Evolutionary conservation across 2,113 vertebrate genomes (phyloP).

Genomic region (Lophius piscatorius): DNA sequence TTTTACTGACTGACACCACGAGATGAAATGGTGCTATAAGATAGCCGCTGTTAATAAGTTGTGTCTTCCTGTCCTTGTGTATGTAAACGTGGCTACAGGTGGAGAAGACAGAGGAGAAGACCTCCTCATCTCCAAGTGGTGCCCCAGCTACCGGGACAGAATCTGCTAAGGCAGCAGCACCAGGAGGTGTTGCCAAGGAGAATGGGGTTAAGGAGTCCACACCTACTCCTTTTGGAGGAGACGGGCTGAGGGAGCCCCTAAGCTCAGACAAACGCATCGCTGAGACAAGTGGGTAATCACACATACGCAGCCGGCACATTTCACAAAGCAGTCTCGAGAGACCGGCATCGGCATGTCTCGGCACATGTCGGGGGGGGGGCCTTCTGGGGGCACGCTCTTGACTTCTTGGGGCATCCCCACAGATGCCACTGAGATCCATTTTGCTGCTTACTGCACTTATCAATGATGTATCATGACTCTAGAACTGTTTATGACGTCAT

Average conservation of each 20-base stretch:
- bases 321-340: too few relatives aligned
- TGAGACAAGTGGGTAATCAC: conserved; percentile 90
- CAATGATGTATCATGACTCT: too few relatives aligned
- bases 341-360: too few relatives aligned
- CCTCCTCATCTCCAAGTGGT: conserved; percentile 75
- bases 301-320: background rate
- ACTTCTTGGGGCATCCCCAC: too few relatives aligned
- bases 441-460: too few relatives aligned
- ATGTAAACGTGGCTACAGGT: conserved; percentile 73
- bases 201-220: conserved; percentile 81
- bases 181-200: conserved; percentile 79
- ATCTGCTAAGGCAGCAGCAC: conserved; percentile 72
- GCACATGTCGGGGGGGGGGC: too few relatives aligned
- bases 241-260: conserved; percentile 85
- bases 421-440: too few relatives aligned
- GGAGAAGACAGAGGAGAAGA: conserved; percentile 80
- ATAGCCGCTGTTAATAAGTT: background rate
- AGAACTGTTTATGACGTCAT: too few relatives aligned
- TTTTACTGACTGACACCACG: conserved; percentile 30
- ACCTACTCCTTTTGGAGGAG: conserved; percentile 73
- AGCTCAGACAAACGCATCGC: conserved; percentile 89
- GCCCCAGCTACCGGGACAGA: conserved; percentile 68
- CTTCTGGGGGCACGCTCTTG: too few relatives aligned
- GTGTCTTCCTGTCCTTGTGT: background rate
- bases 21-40: conserved; percentile 40